These are phyloP conservation scores for Lepisosteus oculatus DNA, from an alignment of 2,113 vertebrate genomes.

Conservation along the genomic window DNA sequence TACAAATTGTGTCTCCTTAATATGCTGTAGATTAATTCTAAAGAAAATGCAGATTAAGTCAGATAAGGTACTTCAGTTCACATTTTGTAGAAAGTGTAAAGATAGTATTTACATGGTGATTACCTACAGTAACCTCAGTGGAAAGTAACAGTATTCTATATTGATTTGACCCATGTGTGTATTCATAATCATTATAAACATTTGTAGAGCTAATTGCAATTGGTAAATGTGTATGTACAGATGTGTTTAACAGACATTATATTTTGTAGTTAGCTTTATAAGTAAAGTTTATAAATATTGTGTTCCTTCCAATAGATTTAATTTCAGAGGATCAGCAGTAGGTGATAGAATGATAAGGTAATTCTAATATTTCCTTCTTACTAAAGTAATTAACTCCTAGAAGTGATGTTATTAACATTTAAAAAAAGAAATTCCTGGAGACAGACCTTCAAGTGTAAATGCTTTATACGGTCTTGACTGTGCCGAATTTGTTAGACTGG, in stretches of 20 bases:
- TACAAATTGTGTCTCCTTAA: too few relatives aligned
- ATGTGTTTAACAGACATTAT: conserved; percentile 33
- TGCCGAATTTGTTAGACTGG: not conserved
- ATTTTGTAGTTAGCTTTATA: not conserved
- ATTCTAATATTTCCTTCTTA: conserved; percentile 51
- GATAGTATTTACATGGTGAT: too few relatives aligned
- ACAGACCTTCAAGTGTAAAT: conserved; percentile 14
- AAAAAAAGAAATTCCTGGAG: not conserved
- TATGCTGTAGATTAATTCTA: too few relatives aligned
- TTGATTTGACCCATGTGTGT: too few relatives aligned
- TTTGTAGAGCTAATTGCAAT: too few relatives aligned
- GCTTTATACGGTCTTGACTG: not conserved
- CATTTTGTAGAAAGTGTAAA: too few relatives aligned
- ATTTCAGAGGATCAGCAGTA: conserved; percentile 95
- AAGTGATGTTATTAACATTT: conserved; percentile 32
- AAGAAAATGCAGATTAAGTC: too few relatives aligned
- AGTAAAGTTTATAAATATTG: conserved; percentile 40
- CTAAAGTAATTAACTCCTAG: conserved; percentile 40
- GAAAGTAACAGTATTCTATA: too few relatives aligned
- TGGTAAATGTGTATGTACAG: not conserved
- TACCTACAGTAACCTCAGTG: too few relatives aligned
- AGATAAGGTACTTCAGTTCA: too few relatives aligned
- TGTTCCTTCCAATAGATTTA: conserved; percentile 86
- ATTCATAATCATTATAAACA: too few relatives aligned
- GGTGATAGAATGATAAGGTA: conserved; percentile 99